Percentiles rank a stretch among this genome's conserved stretches.
phyloP scores from a whole-genome alignment of 2,113 vertebrate species.

The Tetrax tetrax region DNA sequence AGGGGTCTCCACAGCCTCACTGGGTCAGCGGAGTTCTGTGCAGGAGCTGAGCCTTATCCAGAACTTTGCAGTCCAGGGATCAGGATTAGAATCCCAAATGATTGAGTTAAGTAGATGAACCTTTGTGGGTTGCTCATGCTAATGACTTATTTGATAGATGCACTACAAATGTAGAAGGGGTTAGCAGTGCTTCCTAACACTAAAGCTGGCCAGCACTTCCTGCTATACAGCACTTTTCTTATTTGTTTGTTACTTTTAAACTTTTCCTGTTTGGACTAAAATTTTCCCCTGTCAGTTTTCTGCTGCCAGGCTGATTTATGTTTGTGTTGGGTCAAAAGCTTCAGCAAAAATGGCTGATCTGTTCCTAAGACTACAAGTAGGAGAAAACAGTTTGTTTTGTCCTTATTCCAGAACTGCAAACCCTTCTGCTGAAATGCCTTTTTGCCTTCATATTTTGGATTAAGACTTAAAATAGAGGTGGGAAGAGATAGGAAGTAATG shows the following conservation, averaged over 20 bases:
- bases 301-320: background rate
- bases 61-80: background rate
- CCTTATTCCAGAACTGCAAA: constrained; percentile 17
- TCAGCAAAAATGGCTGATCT: background rate
- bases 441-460: constrained; percentile 1
- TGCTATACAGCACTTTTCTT: background rate
- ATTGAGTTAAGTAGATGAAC: background rate
- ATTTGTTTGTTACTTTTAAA: background rate
- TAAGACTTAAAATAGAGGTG: constrained; percentile 37
- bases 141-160: background rate
- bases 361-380: background rate
- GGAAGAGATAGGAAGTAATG: background rate
- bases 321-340: background rate
- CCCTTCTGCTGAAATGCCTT: constrained; percentile 8
- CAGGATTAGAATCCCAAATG: background rate
- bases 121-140: background rate
- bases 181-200: background rate
- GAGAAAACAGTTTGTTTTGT: constrained; percentile 12
- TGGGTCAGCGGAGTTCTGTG: background rate
- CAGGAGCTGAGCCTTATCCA: background rate
- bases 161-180: background rate
- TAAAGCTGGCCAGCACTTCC: background rate
- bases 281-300: background rate
- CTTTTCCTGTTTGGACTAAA: background rate
- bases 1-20: background rate